A percentile compares a stretch with the other conserved stretches of the same genome.
Conservation (phyloP, 2,888 invertebrate genomes). For the Tetragonisca angustula region DNA sequence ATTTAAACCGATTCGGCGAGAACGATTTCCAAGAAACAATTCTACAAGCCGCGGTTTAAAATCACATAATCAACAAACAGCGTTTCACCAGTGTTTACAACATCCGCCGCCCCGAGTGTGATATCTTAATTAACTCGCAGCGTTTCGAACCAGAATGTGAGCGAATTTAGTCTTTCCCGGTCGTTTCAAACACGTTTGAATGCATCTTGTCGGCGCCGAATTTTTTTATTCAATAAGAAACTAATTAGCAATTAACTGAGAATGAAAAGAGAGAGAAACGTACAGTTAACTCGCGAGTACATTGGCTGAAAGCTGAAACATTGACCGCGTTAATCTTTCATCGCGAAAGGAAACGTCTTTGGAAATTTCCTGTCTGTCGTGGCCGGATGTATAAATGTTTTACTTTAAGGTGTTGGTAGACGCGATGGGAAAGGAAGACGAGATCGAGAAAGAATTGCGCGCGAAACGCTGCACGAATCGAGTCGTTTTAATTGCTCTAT, state of each 20-base stretch:
- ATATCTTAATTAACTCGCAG: background rate
- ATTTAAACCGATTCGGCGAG: background rate
- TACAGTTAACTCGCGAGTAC: background rate
- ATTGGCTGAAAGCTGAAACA: background rate
- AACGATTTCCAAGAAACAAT: background rate
- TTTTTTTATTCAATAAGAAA: background rate
- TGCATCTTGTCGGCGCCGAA: background rate
- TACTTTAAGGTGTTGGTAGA: constrained; percentile 5
- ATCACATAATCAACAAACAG: background rate
- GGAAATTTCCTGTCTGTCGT: background rate
- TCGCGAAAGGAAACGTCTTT: background rate
- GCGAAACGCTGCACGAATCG: constrained; percentile 31
- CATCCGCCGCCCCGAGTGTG: background rate
- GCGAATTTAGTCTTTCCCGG: background rate
- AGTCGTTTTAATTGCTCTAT: constrained; percentile 39
- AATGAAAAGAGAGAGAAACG: background rate
- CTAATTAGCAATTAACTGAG: background rate
- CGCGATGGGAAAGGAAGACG: background rate
- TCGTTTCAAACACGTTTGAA: background rate
- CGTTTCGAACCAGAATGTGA: no score
- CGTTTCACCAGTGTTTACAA: background rate
- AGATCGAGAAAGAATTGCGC: background rate
- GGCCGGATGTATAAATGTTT: constrained; percentile 1
- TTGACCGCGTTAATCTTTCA: constrained; percentile 21
- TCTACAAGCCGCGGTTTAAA: background rate